Evolutionary conservation across 2,888 invertebrate species (phyloP), one percentile per base, ranked within the genome.

Genomic region (Euplexia lucipara): DNA sequence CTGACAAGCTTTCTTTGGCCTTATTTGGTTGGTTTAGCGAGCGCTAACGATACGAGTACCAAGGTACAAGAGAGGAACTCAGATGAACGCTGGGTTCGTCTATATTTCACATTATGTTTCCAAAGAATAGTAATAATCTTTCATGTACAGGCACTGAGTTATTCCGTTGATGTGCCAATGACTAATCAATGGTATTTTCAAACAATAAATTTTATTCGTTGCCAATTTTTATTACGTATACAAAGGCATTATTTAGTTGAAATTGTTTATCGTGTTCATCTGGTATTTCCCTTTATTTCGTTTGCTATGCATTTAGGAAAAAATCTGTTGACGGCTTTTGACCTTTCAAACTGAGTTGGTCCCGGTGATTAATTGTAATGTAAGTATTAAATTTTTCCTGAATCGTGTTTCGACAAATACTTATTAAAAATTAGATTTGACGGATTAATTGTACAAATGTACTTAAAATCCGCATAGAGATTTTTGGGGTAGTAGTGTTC

Each of bases 1-100:
- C 39, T 74, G 45, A 30, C 60, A 32, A 75, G 60, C 69, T 75
- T 70, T 70, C 69, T 70, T 70, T 45, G 69, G 4, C 69, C 69
- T 75, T 30, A 41, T 75, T 70, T 6, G 20, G 39, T 37, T 10
- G 20, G 26, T 44, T 41, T 39, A 45, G 35, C 39, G 22, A 58
- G 14, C 44, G 69, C 16, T 42, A 44, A 57, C 42, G n/a, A 75
- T 26, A 41, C 32, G 44, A 51, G 30, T 48, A 65, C 41, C 16
- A 10, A 67, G 14, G 22, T 44, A 30, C 18, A n/a, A n/a, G n/a
- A n/a, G n/a, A n/a, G n/a, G n/a, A n/a, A n/a, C n/a, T n/a, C n/a
- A n/a, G n/a, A n/a, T n/a, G 14, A 39, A 44, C 5, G 26, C 34
- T 14, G 74, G 32, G 12, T 32, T 45, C 44, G 26, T 34, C 26